These are phyloP conservation scores for Cavia porcellus DNA, from an alignment of 2,113 vertebrate species.

Conservation along the genomic window DNA sequence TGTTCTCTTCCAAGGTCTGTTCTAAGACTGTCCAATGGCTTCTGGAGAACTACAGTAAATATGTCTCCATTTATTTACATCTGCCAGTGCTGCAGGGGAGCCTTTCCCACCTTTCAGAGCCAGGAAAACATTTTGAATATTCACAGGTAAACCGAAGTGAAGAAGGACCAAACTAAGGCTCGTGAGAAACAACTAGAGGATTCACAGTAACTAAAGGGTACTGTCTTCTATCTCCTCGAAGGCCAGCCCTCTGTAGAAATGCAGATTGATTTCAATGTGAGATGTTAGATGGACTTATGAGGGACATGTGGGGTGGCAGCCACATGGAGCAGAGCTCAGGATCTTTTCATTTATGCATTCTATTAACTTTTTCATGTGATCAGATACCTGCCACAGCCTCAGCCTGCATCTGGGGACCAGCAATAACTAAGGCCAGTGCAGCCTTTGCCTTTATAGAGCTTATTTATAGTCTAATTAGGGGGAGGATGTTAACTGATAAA, in stretches of 20 bases:
- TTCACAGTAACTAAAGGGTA: background rate
- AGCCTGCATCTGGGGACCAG: background rate
- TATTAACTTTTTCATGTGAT: fast-evolving
- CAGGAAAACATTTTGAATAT: background rate
- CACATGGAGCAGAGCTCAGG: background rate
- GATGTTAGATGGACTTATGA: background rate
- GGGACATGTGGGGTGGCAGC: too few species aligned
- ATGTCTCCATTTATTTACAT: constrained; percentile 20
- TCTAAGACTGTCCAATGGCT: background rate
- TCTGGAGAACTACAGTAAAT: background rate
- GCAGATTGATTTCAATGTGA: background rate
- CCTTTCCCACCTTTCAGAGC: background rate
- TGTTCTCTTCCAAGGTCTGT: constrained; percentile 54
- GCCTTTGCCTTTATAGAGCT: background rate
- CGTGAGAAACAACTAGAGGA: background rate
- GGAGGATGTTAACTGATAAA: background rate
- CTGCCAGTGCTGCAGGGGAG: background rate
- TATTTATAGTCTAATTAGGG: background rate
- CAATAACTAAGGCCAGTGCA: background rate
- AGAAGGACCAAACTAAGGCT: background rate
- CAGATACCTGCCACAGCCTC: background rate
- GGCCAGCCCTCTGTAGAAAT: background rate
- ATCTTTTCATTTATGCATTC: too few species aligned
- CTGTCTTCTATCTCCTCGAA: background rate
- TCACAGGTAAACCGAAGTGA: background rate